Percentiles rank a stretch among this genome's conserved stretches.
phyloP scores from a whole-genome alignment of 2,797 vertebrate genomes.

The Kryptopterus vitreolus region DNA sequence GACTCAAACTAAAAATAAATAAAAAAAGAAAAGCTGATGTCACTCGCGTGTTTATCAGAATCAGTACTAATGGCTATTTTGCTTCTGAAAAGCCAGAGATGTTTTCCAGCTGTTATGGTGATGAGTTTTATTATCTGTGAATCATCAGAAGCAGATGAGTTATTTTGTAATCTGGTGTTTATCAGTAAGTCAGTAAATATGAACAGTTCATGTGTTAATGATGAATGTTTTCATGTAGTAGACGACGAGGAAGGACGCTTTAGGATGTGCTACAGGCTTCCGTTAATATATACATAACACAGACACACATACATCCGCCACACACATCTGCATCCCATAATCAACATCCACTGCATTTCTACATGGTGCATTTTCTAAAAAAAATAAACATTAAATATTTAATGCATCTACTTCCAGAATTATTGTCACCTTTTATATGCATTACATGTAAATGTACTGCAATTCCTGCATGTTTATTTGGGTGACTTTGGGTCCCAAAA shows the following conservation, averaged over 20 bases:
- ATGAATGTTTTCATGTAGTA: neutral
- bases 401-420: neutral
- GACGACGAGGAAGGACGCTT: neutral
- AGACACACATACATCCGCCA: neutral
- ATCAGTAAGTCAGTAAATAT: neutral
- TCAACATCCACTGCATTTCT: neutral
- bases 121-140: constrained; percentile 4
- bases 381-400: neutral
- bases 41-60: constrained; percentile 1
- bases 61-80: too few relatives aligned
- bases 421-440: too few relatives aligned
- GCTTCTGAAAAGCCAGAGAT: constrained; percentile 6
- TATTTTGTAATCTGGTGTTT: neutral
- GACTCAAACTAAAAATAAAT: neutral
- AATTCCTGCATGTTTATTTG: neutral
- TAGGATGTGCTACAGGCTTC: neutral
- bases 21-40: neutral
- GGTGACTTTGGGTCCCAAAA: neutral
- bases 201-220: neutral
- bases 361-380: neutral
- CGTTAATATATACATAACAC: neutral
- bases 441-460: too few relatives aligned
- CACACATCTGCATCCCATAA: neutral
- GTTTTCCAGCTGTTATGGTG: constrained; percentile 3
- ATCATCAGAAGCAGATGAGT: neutral